These are phyloP conservation scores for Thinocorus orbignyianus DNA, from an alignment of 2,113 vertebrate genomes.

Conservation along the genomic window DNA sequence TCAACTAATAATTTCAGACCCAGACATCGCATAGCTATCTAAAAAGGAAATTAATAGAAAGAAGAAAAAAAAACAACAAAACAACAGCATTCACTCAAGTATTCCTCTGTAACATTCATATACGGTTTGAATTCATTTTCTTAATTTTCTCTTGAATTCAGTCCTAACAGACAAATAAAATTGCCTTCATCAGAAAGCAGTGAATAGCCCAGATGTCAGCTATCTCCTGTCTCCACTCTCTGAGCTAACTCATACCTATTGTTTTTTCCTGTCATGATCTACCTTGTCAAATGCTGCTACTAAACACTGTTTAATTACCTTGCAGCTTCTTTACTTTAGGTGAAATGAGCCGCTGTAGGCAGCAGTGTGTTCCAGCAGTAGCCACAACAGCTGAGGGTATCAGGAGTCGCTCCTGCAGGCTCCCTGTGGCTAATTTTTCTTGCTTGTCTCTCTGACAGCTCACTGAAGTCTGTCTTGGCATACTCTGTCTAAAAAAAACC, in stretches of 20 bases:
- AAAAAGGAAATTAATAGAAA: slow-evolving; percentile 53
- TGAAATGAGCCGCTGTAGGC: not conserved
- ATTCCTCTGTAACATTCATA: not conserved
- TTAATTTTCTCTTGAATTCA: slow-evolving; percentile 8
- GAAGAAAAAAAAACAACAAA: not conserved
- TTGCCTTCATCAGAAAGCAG: not conserved
- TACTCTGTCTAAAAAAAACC: not conserved
- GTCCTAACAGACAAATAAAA: not conserved
- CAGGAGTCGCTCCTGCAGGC: not conserved
- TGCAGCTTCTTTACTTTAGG: not conserved
- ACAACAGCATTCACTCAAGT: not conserved
- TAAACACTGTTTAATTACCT: not conserved
- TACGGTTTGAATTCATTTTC: not conserved
- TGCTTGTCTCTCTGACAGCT: not conserved
- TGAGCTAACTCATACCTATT: not conserved
- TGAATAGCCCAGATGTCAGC: not conserved
- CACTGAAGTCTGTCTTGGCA: not conserved
- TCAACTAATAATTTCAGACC: slow-evolving; percentile 43
- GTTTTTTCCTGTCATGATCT: not conserved
- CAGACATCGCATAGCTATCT: slow-evolving; percentile 13
- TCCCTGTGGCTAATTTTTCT: not conserved
- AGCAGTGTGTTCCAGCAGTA: not conserved
- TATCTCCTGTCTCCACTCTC: not conserved
- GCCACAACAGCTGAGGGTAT: not conserved
- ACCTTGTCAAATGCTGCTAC: not conserved